Evolutionary conservation across 2,797 vertebrate genomes (phyloP), one percentile per base, ranked within the genome.

Genomic region (Alcedo atthis): DNA sequence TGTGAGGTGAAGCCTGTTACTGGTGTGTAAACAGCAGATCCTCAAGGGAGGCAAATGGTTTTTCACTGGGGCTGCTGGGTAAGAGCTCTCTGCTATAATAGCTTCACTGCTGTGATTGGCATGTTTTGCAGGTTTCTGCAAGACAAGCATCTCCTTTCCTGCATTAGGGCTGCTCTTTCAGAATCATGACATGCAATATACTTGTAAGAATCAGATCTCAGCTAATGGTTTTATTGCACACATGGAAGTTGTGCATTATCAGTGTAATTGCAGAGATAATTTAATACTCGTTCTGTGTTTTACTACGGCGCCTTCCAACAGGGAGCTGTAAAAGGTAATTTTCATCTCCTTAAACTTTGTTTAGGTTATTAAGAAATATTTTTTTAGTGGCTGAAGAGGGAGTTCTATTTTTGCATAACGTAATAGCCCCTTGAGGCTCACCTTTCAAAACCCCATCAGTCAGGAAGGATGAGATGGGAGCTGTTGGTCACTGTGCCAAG

Each of bases 261-360:
- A 81, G 1, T 42, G 55, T 64, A 83, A 87, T 94, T 95, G 85
- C 88, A 33, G 68, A 49, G 59, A 67, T 94, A 93, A 94, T 92
- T 81, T 93, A 78, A 57, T 69, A 73, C 40, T 87, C 37, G 35
- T 76, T 93, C 32, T 67, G 2, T 83, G 66, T 49, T 83, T 93
- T 95, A 91, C 58, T 95, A 53, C 3, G 3, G 37, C 7, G 19
- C 62, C 78, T 93, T 92, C 75, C 83, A 97, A 86, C 70, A 81
- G 90, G 87, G 95, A 76, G 43, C 81, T 94, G 83, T 94, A 93
- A 96, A 94, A 77, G 28, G 32, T 92, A 94, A 94, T 85, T 96
- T 83, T 84, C 78, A 92, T 67, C 83, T 93, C 89, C 85, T 89
- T 92, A 93, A 85, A 94, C 88, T 96, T 96, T 92, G 71, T 94